Evolutionary conservation across 30 jellyfish, hydroid and myxozoan genomes (phyloP).

Genomic region (Aurelia sp.): DNA sequence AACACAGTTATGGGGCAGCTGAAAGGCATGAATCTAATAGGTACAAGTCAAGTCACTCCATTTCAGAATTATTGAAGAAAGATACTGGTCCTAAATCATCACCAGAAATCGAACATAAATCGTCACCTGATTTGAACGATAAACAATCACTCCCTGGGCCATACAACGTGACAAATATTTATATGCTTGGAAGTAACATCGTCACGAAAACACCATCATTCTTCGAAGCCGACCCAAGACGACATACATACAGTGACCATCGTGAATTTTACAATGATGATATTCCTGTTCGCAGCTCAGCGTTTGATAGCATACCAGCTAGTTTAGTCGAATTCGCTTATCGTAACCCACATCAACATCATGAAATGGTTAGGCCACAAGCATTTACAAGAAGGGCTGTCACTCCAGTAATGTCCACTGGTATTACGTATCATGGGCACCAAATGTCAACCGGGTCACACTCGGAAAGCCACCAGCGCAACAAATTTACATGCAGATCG

Average conservation of each 20-base stretch:
- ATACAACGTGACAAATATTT: conserved; percentile 17
- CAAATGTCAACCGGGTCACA: conserved; percentile 31
- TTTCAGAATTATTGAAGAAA: conserved; percentile 75
- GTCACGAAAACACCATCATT: conserved; percentile 15
- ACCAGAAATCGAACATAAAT: no score
- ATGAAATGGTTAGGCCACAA: conserved; percentile 31
- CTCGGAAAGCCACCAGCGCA: conserved; percentile 37
- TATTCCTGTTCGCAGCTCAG: conserved; percentile 20
- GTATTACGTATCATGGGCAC: conserved; percentile 13
- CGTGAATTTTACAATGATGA: conserved; percentile 41
- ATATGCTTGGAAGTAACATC: conserved; percentile 17
- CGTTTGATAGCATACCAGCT: conserved; percentile 40
- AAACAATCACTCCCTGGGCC: conserved; percentile 17
- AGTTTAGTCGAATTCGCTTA: conserved; percentile 28
- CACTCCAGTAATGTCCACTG: conserved; percentile 48
- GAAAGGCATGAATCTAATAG: conserved; percentile 5
- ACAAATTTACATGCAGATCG: conserved; percentile 55
- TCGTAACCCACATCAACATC: conserved; percentile 39
- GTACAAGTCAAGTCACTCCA: conserved; percentile 69
- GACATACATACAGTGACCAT: conserved; percentile 13
- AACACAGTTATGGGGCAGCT: neutral
- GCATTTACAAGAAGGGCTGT: conserved; percentile 43
- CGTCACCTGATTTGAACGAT: neutral
- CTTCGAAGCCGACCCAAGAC: conserved; percentile 22
- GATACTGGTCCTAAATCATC: conserved; percentile 7